A percentile compares a stretch with the other conserved stretches of the same genome.
phyloP scores from a whole-genome alignment of 35 echinoderm and acorn worm species.

The Lytechinus pictus region DNA sequence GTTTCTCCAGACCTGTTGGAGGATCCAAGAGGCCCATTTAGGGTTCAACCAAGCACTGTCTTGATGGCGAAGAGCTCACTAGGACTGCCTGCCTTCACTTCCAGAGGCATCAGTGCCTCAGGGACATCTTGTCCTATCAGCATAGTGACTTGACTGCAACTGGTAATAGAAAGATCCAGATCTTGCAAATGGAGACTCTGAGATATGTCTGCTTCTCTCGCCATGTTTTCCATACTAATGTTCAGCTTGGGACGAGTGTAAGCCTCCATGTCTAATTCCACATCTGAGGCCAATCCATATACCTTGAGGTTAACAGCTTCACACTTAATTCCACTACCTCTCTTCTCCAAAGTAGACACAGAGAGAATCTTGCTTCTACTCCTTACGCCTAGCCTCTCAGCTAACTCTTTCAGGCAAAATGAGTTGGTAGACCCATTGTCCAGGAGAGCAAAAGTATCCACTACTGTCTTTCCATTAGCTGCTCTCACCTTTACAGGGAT shows the following conservation, averaged over 20 bases:
- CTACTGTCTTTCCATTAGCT: not conserved
- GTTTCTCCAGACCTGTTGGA: no score
- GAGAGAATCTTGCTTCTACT: no score
- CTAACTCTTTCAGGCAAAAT: no score
- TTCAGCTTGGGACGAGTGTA: slow-evolving; percentile 6
- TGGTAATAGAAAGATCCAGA: slow-evolving; percentile 28
- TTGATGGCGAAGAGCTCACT: not conserved
- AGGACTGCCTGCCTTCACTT: not conserved
- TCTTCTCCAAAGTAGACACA: no score
- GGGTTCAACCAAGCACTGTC: not conserved
- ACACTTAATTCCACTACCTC: slow-evolving; percentile 41
- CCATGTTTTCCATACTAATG: slow-evolving; percentile 52
- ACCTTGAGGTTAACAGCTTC: slow-evolving; percentile 40
- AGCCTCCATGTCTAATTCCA: not conserved
- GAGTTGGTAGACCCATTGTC: no score
- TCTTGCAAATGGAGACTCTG: slow-evolving; percentile 48
- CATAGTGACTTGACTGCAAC: slow-evolving; percentile 8
- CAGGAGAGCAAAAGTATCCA: no score
- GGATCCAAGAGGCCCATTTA: not conserved
- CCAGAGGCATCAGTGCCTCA: not conserved
- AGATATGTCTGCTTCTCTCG: slow-evolving; percentile 13
- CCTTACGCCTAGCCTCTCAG: no score
- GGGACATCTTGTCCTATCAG: not conserved
- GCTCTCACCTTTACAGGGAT: slow-evolving; percentile 48
- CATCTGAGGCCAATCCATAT: slow-evolving; percentile 15